Evolutionary conservation across 2,888 invertebrate genomes (phyloP).

Genomic region (Drosophila recens): DNA sequence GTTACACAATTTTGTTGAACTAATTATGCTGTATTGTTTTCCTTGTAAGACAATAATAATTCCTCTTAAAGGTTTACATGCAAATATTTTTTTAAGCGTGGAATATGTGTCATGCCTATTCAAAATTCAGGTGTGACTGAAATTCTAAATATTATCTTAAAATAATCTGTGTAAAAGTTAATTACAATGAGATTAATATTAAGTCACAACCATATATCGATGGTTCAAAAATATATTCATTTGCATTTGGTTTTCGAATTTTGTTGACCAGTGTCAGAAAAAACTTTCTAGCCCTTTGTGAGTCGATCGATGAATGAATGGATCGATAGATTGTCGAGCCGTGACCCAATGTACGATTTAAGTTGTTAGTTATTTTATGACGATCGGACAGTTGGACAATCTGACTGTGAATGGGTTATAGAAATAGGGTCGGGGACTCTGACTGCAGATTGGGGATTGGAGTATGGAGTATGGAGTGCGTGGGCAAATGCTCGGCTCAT

Average conservation of each 20-base stretch:
- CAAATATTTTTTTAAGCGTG: too few relatives aligned
- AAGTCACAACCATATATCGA: background rate
- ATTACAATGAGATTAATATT: background rate
- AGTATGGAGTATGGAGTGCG: conserved; percentile 59
- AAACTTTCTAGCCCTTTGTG: conserved; percentile 51
- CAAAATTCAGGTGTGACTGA: conserved; percentile 5
- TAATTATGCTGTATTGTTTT: background rate
- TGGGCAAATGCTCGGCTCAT: conserved; percentile 64
- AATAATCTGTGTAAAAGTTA: background rate
- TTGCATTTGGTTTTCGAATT: background rate
- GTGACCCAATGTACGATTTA: conserved; percentile 77
- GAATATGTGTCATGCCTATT: background rate
- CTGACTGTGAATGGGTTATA: conserved; percentile 22
- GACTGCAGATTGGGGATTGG: conserved; percentile 7
- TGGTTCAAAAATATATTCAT: background rate
- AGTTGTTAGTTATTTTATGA: conserved; percentile 70
- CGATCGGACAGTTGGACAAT: conserved; percentile 44
- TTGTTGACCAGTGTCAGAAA: conserved; percentile 18
- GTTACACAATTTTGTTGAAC: background rate
- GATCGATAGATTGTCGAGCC: conserved; percentile 74
- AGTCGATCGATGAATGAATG: conserved; percentile 59
- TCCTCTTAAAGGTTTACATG: too few relatives aligned
- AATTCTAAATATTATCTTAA: background rate
- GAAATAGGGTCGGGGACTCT: conserved; percentile 16
- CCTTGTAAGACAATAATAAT: background rate